These are phyloP conservation scores for Erythrolamprus reginae DNA, from an alignment of 2,113 vertebrate genomes.

Conservation along the genomic window DNA sequence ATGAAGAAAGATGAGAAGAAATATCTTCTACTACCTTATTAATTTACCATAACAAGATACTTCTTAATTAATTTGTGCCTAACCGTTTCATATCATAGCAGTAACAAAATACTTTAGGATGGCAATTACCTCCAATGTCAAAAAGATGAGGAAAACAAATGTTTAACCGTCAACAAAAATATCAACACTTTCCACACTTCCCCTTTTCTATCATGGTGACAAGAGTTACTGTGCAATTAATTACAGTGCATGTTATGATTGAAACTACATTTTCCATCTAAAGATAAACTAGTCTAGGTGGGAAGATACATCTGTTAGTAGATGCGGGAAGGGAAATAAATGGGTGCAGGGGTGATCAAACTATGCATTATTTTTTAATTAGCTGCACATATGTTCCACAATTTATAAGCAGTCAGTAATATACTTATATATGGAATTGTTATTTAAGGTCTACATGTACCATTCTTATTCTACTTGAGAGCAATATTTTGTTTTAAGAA, in stretches of 20 bases:
- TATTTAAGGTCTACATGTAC: conserved; percentile 40
- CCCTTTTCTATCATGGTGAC: conserved; percentile 50
- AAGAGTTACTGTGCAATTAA: conserved; percentile 46
- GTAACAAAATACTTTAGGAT: conserved; percentile 63
- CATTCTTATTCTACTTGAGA: conserved; percentile 29
- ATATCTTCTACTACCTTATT: conserved; percentile 59
- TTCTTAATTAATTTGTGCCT: conserved; percentile 74
- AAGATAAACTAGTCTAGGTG: conserved; percentile 32
- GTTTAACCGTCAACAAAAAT: conserved; percentile 59
- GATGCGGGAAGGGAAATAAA: not conserved
- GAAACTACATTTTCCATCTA: conserved; percentile 44
- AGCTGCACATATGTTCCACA: conserved; percentile 30
- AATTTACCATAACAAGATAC: conserved; percentile 64
- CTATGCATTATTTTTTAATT: conserved; percentile 44
- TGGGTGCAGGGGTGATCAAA: not conserved
- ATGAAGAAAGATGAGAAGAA: conserved; percentile 48
- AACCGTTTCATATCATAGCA: conserved; percentile 60
- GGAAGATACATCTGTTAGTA: conserved; percentile 19
- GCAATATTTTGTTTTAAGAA: not conserved
- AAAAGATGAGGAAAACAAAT: conserved; percentile 64
- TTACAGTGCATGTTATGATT: conserved; percentile 44
- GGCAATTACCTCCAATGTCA: conserved; percentile 66
- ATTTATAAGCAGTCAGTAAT: conserved; percentile 35
- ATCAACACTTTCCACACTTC: conserved; percentile 50
- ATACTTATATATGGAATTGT: conserved; percentile 54